A percentile compares a stretch with the other conserved stretches of the same genome.
Conservation (phyloP, 2,797 vertebrate genomes). For the Pitangus sulphuratus region DNA sequence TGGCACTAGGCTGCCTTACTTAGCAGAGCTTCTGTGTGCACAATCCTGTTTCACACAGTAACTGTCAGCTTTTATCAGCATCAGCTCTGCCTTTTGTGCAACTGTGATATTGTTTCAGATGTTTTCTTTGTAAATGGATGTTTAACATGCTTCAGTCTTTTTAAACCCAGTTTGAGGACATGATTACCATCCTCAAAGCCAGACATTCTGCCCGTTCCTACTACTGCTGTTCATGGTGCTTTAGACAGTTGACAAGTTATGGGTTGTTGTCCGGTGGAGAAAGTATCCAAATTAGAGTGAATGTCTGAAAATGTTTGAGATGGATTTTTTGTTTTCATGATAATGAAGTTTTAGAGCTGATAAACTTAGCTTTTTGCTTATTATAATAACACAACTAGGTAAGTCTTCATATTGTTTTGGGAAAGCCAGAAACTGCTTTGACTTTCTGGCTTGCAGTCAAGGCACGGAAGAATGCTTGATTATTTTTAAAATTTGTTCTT, state of each 20-base stretch:
- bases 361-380: not conserved
- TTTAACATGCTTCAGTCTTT: not conserved
- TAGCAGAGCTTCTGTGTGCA: not conserved
- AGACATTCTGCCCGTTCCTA: not conserved
- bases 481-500: not conserved
- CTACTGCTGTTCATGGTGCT: not conserved
- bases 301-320: not conserved
- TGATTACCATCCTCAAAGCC: not conserved
- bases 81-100: not conserved
- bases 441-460: not conserved
- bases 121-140: not conserved
- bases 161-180: not conserved
- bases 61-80: not conserved
- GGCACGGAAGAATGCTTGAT: not conserved
- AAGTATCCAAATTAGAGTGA: not conserved
- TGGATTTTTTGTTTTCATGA: not conserved
- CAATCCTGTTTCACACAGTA: not conserved
- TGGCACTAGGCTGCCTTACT: not conserved
- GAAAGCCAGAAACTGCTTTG: not conserved
- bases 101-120: not conserved
- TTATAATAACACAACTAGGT: not conserved
- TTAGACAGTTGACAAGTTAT: not conserved
- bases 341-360: not conserved
- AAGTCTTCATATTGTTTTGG: not conserved
- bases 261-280: not conserved